Evolutionary conservation across 2,113 vertebrate genomes (phyloP).

Genomic region (Ranitomeya variabilis): DNA sequence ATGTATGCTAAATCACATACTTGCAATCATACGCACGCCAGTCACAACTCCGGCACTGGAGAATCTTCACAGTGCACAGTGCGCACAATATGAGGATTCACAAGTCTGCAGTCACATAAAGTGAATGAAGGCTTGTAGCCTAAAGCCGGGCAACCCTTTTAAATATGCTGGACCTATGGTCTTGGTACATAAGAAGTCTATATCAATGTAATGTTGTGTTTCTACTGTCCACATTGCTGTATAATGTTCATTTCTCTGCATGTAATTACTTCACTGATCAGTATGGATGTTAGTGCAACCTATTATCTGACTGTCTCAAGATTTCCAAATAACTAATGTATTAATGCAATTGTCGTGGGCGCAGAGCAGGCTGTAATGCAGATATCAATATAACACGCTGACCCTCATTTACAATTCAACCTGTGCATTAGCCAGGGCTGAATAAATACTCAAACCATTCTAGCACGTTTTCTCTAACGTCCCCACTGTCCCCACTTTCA

Average conservation of each 20-base stretch:
- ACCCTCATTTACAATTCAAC: slow-evolving; percentile 10
- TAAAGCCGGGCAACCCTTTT: not conserved
- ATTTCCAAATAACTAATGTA: slow-evolving; percentile 64
- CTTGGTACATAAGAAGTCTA: not conserved
- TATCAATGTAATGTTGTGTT: not conserved
- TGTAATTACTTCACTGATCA: not conserved
- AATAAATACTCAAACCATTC: not conserved
- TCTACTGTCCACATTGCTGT: not conserved
- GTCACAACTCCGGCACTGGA: no score
- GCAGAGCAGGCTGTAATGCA: not conserved
- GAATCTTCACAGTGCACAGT: no score
- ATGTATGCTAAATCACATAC: no score
- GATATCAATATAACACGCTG: not conserved
- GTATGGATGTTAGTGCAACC: slow-evolving; percentile 44
- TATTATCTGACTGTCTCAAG: slow-evolving; percentile 62
- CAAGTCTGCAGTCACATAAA: no score
- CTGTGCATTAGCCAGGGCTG: slow-evolving; percentile 12
- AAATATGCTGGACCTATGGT: not conserved
- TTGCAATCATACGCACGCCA: no score
- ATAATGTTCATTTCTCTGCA: not conserved
- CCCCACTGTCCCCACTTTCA: not conserved
- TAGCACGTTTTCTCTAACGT: not conserved
- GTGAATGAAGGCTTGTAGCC: no score
- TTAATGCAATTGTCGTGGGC: slow-evolving; percentile 63
- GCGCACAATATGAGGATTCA: no score